phyloP scores from a whole-genome alignment of 2,888 invertebrate genomes.

The Caenorhabditis plicata region DNA sequence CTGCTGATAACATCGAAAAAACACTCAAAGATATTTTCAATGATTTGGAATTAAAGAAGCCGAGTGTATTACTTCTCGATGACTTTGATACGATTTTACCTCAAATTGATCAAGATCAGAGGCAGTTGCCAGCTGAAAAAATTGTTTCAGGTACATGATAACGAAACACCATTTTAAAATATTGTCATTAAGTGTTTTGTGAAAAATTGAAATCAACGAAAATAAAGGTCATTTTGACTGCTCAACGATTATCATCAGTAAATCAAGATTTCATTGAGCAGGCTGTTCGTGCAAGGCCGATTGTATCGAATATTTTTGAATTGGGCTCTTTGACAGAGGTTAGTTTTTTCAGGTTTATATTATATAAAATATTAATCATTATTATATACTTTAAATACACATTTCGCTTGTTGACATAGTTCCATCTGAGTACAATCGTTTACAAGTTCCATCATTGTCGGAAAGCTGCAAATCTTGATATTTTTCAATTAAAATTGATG shows the following conservation, averaged over 20 bases:
- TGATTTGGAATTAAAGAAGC: constrained; percentile 31
- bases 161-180: background rate
- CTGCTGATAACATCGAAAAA: constrained; percentile 47
- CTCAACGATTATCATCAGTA: constrained; percentile 17
- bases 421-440: constrained; percentile 47
- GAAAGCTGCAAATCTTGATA: constrained; percentile 30
- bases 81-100: constrained; percentile 48
- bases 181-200: constrained; percentile 14
- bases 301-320: constrained; percentile 19
- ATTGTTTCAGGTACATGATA: constrained; percentile 35
- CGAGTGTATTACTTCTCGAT: constrained; percentile 48
- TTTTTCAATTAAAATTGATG: background rate
- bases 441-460: constrained; percentile 29
- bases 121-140: constrained; percentile 43
- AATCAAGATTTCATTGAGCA: constrained; percentile 29
- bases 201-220: constrained; percentile 21
- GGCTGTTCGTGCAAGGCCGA: constrained; percentile 25
- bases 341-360: background rate
- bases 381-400: background rate
- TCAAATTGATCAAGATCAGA: constrained; percentile 49
- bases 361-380: background rate
- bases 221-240: constrained; percentile 23
- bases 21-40: constrained; percentile 24
- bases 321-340: constrained; percentile 17
- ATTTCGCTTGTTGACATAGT: constrained; percentile 26